Conservation (phyloP, 2,113 vertebrate genomes). For the Pyrgilauda ruficollis region DNA sequence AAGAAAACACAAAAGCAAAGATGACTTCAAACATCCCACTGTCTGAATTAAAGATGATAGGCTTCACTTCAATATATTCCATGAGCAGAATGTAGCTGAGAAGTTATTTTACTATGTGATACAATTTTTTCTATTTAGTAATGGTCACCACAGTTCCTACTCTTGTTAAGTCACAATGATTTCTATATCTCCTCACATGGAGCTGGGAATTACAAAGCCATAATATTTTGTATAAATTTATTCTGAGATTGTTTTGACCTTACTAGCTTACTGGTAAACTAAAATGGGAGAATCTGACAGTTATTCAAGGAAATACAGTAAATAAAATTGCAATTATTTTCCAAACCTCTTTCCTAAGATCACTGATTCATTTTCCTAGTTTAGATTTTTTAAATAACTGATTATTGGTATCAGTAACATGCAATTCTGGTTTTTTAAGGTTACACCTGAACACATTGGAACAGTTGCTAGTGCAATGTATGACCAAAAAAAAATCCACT, state of each 20-base stretch:
- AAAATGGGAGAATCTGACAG: not conserved
- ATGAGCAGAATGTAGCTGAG: not conserved
- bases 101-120: not conserved
- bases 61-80: not conserved
- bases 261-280: not conserved
- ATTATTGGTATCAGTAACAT: not conserved
- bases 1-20: not conserved
- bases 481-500: not conserved
- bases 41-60: not conserved
- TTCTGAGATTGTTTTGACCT: not conserved
- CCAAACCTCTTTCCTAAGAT: not conserved
- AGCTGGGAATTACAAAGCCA: not conserved
- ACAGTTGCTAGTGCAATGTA: not conserved
- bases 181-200: not conserved
- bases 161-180: not conserved
- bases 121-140: not conserved
- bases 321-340: not conserved
- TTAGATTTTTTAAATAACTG: not conserved
- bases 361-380: not conserved
- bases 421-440: not conserved
- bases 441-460: not conserved
- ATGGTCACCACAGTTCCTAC: not conserved
- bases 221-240: not conserved
- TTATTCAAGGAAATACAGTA: not conserved
- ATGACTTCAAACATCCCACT: not conserved